phyloP scores from a whole-genome alignment of 1,140 invertebrate species.

The Doryteuthis pealeii region DNA sequence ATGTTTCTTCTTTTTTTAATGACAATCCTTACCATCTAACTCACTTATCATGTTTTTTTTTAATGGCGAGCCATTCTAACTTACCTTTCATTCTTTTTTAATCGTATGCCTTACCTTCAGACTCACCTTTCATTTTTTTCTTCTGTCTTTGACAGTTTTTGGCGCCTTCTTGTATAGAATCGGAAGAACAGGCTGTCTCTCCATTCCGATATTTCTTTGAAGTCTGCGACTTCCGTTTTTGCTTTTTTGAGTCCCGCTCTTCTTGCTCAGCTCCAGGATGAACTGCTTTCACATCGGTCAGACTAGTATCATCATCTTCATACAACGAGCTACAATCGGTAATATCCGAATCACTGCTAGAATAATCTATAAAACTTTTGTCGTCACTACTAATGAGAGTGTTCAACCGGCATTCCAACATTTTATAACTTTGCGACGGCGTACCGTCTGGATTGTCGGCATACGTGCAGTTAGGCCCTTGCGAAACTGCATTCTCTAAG shows the following conservation, averaged over 20 bases:
- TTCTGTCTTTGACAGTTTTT: constrained; percentile 1
- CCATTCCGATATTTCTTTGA: background rate
- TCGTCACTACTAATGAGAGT: constrained; percentile 4
- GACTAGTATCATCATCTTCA: background rate
- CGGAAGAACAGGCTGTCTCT: background rate
- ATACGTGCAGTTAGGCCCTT: background rate
- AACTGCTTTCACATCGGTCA: background rate
- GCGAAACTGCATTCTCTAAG: too few species aligned
- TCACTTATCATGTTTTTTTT: too few species aligned
- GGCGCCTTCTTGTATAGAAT: background rate
- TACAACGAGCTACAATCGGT: constrained; percentile 3
- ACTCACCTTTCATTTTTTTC: constrained; percentile 7
- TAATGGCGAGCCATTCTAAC: too few species aligned
- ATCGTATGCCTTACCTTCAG: background rate
- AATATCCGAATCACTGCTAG: constrained; percentile 8
- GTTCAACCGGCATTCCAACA: background rate
- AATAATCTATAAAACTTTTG: background rate
- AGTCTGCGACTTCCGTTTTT: constrained; percentile 10
- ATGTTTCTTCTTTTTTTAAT: too few species aligned
- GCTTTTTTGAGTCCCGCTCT: background rate
- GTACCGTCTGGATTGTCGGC: background rate
- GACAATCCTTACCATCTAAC: too few species aligned
- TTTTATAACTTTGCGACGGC: background rate
- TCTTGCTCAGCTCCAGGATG: background rate
- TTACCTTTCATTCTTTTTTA: too few species aligned